Evolutionary conservation across 2,113 vertebrate genomes (phyloP).

Genomic region (Osmerus eperlanus): DNA sequence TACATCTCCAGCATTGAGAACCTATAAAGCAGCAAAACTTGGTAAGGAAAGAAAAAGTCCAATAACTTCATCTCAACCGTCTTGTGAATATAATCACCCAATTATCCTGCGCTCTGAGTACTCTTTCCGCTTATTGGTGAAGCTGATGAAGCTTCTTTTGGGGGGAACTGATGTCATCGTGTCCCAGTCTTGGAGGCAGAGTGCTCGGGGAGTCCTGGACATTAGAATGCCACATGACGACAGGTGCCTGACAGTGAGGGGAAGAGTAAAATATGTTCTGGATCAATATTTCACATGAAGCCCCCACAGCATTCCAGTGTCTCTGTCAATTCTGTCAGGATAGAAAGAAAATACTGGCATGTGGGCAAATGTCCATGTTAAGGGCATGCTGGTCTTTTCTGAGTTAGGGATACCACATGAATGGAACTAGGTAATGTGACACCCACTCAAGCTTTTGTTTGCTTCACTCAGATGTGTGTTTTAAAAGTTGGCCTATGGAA

Average conservation of each 20-base stretch:
- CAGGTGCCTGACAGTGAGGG: slow-evolving; percentile 64
- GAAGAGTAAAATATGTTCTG: slow-evolving; percentile 21
- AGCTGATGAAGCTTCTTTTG: slow-evolving; percentile 82
- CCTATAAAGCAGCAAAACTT: slow-evolving; percentile 53
- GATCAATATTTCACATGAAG: slow-evolving; percentile 33
- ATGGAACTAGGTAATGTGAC: slow-evolving; percentile 15
- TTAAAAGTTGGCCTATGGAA: background rate
- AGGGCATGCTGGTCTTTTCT: slow-evolving; percentile 46
- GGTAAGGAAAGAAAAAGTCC: background rate
- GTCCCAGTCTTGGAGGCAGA: slow-evolving; percentile 52
- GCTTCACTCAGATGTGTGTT: background rate
- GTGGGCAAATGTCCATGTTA: slow-evolving; percentile 2
- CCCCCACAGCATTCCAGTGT: slow-evolving; percentile 16
- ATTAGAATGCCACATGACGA: slow-evolving; percentile 77
- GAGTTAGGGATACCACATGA: slow-evolving; percentile 11
- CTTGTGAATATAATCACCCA: slow-evolving; percentile 69
- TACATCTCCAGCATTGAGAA: slow-evolving; percentile 97
- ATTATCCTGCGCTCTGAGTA: slow-evolving; percentile 92
- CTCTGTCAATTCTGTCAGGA: slow-evolving; percentile 17
- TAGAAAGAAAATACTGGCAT: slow-evolving; percentile 5
- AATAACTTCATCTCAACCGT: background rate
- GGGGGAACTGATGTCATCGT: slow-evolving; percentile 50
- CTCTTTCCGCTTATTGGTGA: slow-evolving; percentile 88
- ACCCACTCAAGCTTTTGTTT: slow-evolving; percentile 4
- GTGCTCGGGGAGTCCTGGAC: slow-evolving; percentile 62